Evolutionary conservation across 2,113 vertebrate genomes (phyloP).

Genomic region (Chaetorhynchus papuensis): DNA sequence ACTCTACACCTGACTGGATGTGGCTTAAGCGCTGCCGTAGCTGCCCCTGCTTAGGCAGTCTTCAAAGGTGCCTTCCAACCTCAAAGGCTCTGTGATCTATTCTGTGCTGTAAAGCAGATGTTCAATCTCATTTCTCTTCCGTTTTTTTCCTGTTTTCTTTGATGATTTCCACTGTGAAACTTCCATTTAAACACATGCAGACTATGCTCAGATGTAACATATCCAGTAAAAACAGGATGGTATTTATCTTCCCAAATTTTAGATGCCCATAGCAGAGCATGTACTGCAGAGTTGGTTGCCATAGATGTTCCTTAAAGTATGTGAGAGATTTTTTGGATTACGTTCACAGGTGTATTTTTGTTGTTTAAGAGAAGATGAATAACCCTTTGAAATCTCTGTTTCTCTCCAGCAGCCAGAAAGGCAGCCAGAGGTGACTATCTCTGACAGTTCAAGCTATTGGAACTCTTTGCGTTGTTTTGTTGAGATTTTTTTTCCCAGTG

Average conservation of each 20-base stretch:
- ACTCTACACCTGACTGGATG: rapidly evolving
- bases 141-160: background rate
- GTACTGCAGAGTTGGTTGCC: background rate
- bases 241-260: background rate
- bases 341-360: background rate
- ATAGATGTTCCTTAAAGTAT: background rate
- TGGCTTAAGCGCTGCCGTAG: background rate
- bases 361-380: background rate
- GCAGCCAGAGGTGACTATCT: background rate
- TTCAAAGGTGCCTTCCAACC: background rate
- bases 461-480: background rate
- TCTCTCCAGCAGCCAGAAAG: background rate
- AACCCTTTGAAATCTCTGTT: background rate
- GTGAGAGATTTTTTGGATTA: background rate
- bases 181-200: background rate
- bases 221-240: background rate
- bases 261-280: background rate
- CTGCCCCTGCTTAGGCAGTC: background rate
- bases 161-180: background rate
- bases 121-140: background rate
- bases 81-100: background rate
- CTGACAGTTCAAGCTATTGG: background rate
- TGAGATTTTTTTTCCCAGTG: background rate
- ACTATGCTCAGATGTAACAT: background rate
- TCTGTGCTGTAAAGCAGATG: background rate